Percentiles rank a stretch among this genome's conserved stretches.
These are phyloP conservation scores for Pteronura brasiliensis DNA, from an alignment of 2,113 vertebrate species.

Conservation along the genomic window DNA sequence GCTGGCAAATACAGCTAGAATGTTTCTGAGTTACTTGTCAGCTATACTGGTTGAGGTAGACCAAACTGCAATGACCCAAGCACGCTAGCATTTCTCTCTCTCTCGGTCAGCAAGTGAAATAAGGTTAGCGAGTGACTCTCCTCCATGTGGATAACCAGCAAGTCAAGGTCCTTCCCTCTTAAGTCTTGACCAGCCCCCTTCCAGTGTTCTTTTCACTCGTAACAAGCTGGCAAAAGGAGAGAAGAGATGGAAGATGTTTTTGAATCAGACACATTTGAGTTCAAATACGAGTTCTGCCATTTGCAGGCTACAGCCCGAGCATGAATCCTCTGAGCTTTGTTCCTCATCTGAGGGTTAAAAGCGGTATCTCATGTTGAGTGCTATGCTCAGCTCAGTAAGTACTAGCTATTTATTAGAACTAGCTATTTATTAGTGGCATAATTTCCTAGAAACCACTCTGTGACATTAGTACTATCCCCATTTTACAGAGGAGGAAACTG, in stretches of 20 bases:
- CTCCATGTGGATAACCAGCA: background rate
- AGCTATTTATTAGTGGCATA: background rate
- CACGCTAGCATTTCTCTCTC: background rate
- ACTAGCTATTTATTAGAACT: background rate
- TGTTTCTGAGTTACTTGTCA: background rate
- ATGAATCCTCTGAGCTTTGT: background rate
- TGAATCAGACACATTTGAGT: background rate
- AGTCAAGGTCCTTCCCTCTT: background rate
- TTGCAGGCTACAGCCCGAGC: background rate
- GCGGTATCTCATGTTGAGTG: background rate
- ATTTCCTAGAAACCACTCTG: background rate
- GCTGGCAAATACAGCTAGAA: background rate
- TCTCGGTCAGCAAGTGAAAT: background rate
- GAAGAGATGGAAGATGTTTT: background rate
- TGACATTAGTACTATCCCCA: background rate
- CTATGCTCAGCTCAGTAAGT: background rate
- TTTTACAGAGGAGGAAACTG: background rate
- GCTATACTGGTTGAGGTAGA: background rate
- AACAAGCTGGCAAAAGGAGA: background rate
- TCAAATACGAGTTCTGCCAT: background rate
- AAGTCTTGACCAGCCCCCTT: background rate
- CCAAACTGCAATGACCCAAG: background rate
- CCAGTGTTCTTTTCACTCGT: background rate
- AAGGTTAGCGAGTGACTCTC: background rate
- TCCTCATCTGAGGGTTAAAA: background rate